A percentile compares a stretch with the other conserved stretches of the same genome.
These are phyloP conservation scores for Cynaeus angustus DNA, from an alignment of 2,888 invertebrate species.

Conservation along the genomic window DNA sequence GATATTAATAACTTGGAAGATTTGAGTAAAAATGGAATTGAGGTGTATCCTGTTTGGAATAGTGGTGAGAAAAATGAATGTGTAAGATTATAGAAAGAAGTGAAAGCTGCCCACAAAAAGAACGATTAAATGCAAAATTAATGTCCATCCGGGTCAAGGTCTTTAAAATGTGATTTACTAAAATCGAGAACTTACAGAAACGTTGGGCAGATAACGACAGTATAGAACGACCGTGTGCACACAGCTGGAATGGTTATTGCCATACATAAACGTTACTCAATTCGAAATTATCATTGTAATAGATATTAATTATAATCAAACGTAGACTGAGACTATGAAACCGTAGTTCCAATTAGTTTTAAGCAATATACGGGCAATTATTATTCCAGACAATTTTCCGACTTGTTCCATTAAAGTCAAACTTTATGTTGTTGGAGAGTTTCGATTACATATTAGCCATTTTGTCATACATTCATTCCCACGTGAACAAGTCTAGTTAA, in stretches of 20 bases:
- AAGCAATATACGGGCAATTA: conserved; percentile 12
- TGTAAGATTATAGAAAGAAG: conserved; percentile 51
- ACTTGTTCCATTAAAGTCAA: conserved; percentile 21
- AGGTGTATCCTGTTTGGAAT: neutral
- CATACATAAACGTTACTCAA: too few relatives aligned
- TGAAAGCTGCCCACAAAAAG: conserved; percentile 55
- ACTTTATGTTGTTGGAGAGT: conserved; percentile 10
- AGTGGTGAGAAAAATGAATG: neutral
- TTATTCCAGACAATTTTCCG: conserved; percentile 13
- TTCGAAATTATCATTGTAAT: too few relatives aligned
- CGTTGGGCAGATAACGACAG: too few relatives aligned
- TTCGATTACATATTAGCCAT: conserved; percentile 20
- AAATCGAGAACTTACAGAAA: neutral
- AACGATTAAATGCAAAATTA: conserved; percentile 53
- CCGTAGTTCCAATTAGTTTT: conserved; percentile 7
- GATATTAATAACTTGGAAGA: neutral
- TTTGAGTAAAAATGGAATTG: too few relatives aligned
- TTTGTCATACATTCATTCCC: conserved; percentile 28
- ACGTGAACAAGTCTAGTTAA: conserved; percentile 25
- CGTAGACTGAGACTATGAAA: neutral
- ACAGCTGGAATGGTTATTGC: too few relatives aligned
- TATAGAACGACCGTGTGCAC: too few relatives aligned
- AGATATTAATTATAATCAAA: too few relatives aligned
- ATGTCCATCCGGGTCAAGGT: conserved; percentile 56
- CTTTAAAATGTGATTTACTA: conserved; percentile 41